These are phyloP conservation scores for Xylocopa sonorina DNA, from an alignment of 1,140 invertebrate species.

Conservation along the genomic window DNA sequence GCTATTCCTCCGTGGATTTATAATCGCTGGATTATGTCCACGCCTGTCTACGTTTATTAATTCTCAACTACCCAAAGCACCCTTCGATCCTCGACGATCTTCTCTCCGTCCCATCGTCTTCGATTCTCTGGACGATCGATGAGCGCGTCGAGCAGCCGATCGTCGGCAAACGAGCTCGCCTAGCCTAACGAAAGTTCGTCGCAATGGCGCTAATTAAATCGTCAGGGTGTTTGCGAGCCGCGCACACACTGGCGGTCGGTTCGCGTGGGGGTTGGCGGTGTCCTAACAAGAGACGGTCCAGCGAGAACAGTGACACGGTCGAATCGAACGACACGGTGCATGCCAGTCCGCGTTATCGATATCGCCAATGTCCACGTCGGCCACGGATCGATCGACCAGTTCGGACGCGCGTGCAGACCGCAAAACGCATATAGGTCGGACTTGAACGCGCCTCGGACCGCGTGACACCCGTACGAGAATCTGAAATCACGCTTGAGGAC, in stretches of 20 bases:
- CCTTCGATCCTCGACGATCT: too few species aligned
- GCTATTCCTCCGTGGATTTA: too few species aligned
- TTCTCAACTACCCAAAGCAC: too few species aligned
- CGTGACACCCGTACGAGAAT: slow-evolving; percentile 2
- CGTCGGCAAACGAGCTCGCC: background rate
- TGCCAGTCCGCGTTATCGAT: slow-evolving; percentile 11
- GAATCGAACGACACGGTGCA: slow-evolving; percentile 26
- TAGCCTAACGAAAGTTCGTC: background rate
- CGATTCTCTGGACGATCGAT: too few species aligned
- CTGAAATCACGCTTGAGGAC: slow-evolving; percentile 18
- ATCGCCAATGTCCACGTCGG: background rate
- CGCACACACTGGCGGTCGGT: background rate
- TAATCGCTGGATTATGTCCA: too few species aligned
- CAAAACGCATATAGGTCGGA: slow-evolving; percentile 26
- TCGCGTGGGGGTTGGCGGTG: background rate
- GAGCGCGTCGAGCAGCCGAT: too few species aligned
- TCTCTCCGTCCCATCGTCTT: background rate
- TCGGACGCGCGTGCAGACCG: slow-evolving; percentile 16
- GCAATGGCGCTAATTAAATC: slow-evolving; percentile 24
- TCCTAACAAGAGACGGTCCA: slow-evolving; percentile 14
- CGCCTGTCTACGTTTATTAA: too few species aligned
- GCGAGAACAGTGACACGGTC: slow-evolving; percentile 24
- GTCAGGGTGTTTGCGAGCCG: background rate
- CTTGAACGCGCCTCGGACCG: slow-evolving; percentile 1
- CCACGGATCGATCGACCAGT: slow-evolving; percentile 26